Conservation (phyloP, 2,797 vertebrate species). For the Danionella dracula region DNA sequence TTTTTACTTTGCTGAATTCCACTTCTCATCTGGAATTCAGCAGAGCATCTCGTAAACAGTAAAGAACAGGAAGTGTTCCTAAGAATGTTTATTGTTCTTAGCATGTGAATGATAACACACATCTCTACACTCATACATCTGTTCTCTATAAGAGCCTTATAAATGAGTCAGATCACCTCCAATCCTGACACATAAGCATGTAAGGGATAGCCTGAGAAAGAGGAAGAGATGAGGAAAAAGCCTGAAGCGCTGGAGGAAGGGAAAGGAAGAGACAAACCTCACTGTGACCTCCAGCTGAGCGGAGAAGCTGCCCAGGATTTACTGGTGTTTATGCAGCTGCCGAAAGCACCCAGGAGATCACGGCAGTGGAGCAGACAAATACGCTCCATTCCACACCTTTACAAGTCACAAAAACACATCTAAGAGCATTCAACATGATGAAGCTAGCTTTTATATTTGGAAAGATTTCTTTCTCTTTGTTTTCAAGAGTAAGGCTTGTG, state of each 20-base stretch:
- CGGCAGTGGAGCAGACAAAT: conserved; percentile 34
- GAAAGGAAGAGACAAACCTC: conserved; percentile 43
- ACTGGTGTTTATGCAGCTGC: conserved; percentile 51
- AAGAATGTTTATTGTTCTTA: neutral
- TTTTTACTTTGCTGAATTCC: neutral
- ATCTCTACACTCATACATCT: neutral
- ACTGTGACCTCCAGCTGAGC: conserved; percentile 44
- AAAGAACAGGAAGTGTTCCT: conserved; percentile 2
- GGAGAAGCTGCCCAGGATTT: conserved; percentile 41
- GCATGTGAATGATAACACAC: conserved; percentile 6
- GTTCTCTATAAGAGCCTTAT: neutral
- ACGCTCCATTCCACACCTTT: conserved; percentile 47
- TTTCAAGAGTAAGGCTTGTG: neutral
- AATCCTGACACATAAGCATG: neutral
- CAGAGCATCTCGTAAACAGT: conserved; percentile 4
- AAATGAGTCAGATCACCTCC: conserved; percentile 1
- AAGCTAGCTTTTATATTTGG: conserved; percentile 1
- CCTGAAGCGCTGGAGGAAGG: conserved; percentile 22
- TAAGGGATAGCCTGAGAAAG: neutral
- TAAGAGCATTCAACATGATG: conserved; percentile 24
- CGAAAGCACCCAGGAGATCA: conserved; percentile 42
- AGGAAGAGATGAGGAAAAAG: conserved; percentile 20
- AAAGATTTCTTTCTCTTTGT: neutral
- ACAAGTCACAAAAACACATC: conserved; percentile 42
- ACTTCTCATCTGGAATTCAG: conserved; percentile 8